Evolutionary conservation across 2,797 vertebrate genomes (phyloP), one percentile per base, ranked within the genome.

Genomic region (Enteromius radiatus): DNA sequence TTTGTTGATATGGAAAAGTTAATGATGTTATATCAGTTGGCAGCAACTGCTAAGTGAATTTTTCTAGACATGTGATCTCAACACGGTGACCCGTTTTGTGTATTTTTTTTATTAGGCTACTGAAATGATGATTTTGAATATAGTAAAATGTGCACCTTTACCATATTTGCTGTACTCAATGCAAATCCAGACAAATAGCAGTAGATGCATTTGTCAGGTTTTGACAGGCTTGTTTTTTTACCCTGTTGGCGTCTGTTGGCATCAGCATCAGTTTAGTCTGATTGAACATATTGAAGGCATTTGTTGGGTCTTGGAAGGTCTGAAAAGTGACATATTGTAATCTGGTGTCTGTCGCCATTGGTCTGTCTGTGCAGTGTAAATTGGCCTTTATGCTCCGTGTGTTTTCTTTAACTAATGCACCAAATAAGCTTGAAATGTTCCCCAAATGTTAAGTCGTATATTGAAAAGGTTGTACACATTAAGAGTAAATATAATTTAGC

Each of bases 401-500:
- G 12, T 9, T 64, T 12, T 59, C 4, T 59, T 41, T 41, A 56
- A 56, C 3, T 36, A 52, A 23, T 56, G 31, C 45, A 21, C 69
- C 47, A 36, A 73, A 73, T 52, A 54, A 26, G 7, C 45, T 77
- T 76, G 5, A 45, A 31, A 63, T 77, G 9, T 54, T 56, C 47
- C 33, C 49, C 65, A 56, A 79, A 69, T 68, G 64, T 38, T 68
- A 56, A 67, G 10, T 43, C 10, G 8, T 36, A 33, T 23, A 36
- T 49, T 49, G 21, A 8, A 65, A 64, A 38, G 45, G 26, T 47
- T 67, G 43, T 76, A 67, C 43, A 73, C 56, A 49, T 64, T 26
- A 17, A 61, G 54, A 61, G 21, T 61, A 80, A 80, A 67, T 49
- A 76, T 67, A 2, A 75, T 28, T 76, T 49, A 28, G 9, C 83